Conservation (phyloP, 2,113 vertebrate genomes). For the Hippocampus guttulatus region DNA sequence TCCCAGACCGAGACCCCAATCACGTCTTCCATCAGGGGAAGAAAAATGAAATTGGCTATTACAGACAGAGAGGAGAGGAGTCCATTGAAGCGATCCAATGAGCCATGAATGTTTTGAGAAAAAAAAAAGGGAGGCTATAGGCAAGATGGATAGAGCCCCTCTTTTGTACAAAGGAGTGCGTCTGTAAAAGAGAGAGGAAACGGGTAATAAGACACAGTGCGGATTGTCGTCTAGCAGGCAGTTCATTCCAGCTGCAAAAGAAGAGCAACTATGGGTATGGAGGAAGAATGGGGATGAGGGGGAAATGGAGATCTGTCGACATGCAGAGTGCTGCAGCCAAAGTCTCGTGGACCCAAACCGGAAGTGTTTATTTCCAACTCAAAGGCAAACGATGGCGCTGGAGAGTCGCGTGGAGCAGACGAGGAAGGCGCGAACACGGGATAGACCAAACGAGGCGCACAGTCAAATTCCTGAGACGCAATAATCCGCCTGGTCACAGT, state of each 20-base stretch:
- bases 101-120: conserved; percentile 59
- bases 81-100: conserved; percentile 65
- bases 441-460: neutral
- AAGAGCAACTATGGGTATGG: conserved; percentile 8
- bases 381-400: neutral
- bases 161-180: conserved; percentile 64
- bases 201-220: conserved; percentile 64
- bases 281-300: neutral
- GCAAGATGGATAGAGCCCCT: conserved; percentile 44
- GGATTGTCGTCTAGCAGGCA: conserved; percentile 63
- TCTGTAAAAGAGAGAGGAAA: conserved; percentile 52
- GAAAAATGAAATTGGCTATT: conserved; percentile 69
- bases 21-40: conserved; percentile 62
- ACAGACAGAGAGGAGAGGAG: conserved; percentile 61
- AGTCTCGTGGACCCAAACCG: neutral
- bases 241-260: conserved; percentile 60
- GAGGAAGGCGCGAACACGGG: neutral
- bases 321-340: neutral
- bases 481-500: neutral
- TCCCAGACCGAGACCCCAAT: conserved; percentile 61
- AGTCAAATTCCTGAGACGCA: neutral
- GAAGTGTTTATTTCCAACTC: neutral
- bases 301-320: conserved; percentile 46
- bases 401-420: neutral
- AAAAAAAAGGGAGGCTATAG: conserved; percentile 17